Base-by-base conservation (phyloP, 2,797 vertebrate genomes). In the Melanotaenia maccullochi region DNA sequence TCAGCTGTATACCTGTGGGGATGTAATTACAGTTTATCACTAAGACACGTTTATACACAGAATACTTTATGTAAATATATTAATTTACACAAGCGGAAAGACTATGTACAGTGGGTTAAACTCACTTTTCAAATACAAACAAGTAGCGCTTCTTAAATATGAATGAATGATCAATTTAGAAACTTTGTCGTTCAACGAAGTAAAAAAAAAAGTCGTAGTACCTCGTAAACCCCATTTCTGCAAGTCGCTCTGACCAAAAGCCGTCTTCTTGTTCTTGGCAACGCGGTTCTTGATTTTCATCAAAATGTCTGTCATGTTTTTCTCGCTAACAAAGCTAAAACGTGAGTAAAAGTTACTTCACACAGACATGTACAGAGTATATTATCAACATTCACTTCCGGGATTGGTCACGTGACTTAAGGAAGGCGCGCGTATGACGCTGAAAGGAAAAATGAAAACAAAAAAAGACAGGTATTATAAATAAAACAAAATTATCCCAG, bases 1-100 rank as follows among this genome's bases (percentile, higher is more conserved):
- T 93, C 60, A 99, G 87, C 65, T 81, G 85, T 25, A 97, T 95
- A 40, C 94, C 97, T 97, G 82, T 11, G 32, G 59, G 59, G 16
- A 70, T 30, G 25, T 22, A 6, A 55, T 18, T 4, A 67, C 25
- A 36, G 9, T 1, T 25, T 0, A 44, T 35, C 0, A 6, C 24
- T 55, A 32, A 9, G 9, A 38, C 44, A n/a, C 16, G 0, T 47
- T 47, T n/a, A 47, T 47, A 20, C 44, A 44, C 28, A 28, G 28
- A 4, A n/a, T 9, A n/a, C 2, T 8, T 6, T 8, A 6, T 7
- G 20, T 6, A 47, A 47, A 47, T 47, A 4, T 5, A 9, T 4
- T n/a, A 11, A 9, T 22, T 5, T 12, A 20, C 9, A 13, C n/a
- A 13, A 36, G 11, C 44, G 2, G 9, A 22, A 5, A 13, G 1